phyloP scores from a whole-genome alignment of 2,113 vertebrate species.

The Odocoileus virginianus region DNA sequence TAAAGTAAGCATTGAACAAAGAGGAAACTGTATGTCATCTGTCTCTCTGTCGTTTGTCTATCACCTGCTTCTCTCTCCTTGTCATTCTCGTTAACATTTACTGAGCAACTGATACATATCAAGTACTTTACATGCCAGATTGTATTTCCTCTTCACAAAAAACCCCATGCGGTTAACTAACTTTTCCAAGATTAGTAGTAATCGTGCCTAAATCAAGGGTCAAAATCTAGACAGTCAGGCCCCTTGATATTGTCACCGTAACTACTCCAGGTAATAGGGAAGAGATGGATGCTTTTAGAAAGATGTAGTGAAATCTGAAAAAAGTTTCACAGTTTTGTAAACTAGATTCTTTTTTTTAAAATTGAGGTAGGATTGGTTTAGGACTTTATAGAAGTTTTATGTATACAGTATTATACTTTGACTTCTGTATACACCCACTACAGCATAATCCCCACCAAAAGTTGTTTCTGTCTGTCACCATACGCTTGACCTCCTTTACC shows the following conservation, averaged over 20 bases:
- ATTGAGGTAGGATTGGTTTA: neutral
- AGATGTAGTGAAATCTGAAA: neutral
- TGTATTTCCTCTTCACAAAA: neutral
- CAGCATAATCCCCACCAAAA: neutral
- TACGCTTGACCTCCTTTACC: neutral
- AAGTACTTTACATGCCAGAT: neutral
- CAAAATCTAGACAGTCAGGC: neutral
- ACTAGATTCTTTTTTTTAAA: neutral
- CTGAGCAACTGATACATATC: neutral
- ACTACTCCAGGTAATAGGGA: neutral
- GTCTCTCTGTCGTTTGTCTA: neutral
- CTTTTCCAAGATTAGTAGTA: neutral
- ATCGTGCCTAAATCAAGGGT: neutral
- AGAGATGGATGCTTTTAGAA: neutral
- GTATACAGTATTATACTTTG: neutral
- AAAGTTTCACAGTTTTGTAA: neutral
- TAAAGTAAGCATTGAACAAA: constrained; percentile 17
- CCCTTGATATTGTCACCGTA: neutral
- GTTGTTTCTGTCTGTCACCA: neutral
- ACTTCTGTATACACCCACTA: neutral
- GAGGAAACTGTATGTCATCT: neutral
- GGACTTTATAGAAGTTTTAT: neutral
- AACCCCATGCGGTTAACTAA: neutral
- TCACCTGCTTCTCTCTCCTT: neutral
- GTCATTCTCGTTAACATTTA: neutral